Evolutionary conservation across 2,888 invertebrate species (phyloP).

Genomic region (Pachymerium ferrugineum): DNA sequence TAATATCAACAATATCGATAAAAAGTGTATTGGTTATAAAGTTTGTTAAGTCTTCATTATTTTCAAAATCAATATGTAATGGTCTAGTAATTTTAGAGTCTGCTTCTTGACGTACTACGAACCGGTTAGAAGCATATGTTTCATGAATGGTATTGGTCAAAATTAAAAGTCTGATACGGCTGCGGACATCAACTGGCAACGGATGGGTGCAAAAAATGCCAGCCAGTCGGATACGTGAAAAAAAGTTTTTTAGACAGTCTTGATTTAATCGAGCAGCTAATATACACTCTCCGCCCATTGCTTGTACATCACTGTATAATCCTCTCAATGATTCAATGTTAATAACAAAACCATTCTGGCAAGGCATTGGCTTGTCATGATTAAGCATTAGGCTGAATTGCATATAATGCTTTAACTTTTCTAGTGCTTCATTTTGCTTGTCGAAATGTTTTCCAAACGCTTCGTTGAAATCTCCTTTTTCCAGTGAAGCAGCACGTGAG

Average conservation of each 20-base stretch:
- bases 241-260: slow-evolving; percentile 35
- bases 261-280: slow-evolving; percentile 34
- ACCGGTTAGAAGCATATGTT: too few species aligned
- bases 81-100: too few species aligned
- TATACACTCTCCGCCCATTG: background rate
- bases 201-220: slow-evolving; percentile 35
- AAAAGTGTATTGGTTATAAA: too few species aligned
- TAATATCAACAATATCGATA: too few species aligned
- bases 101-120: too few species aligned
- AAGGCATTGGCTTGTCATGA: background rate
- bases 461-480: too few species aligned
- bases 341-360: background rate
- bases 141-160: too few species aligned
- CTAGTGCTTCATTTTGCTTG: background rate
- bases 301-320: background rate
- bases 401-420: background rate
- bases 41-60: too few species aligned
- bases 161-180: slow-evolving; percentile 31
- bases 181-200: slow-evolving; percentile 30
- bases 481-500: too few species aligned
- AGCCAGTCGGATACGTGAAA: slow-evolving; percentile 31
- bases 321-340: background rate
- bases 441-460: background rate
- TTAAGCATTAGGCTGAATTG: background rate
- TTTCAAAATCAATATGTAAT: too few species aligned